A percentile compares a stretch with the other conserved stretches of the same genome.
phyloP scores from a whole-genome alignment of 2,797 vertebrate genomes.

The Heterohyrax brucei region DNA sequence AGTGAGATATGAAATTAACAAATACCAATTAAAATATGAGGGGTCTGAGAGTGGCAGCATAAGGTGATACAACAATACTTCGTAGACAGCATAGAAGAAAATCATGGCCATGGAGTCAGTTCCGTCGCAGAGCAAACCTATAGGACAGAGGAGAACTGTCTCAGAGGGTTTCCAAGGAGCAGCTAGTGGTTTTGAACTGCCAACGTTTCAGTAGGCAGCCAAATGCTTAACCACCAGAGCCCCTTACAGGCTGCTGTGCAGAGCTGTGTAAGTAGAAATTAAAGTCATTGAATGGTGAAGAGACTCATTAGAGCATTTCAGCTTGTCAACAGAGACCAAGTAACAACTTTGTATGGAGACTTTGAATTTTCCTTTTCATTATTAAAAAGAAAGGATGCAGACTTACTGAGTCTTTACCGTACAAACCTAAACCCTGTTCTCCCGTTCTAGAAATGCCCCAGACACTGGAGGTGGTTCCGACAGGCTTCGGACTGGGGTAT shows the following conservation, averaged over 20 bases:
- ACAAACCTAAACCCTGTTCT: not conserved
- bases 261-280: constrained; percentile 18
- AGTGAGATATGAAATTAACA: constrained; percentile 13
- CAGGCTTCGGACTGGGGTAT: not conserved
- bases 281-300: not conserved
- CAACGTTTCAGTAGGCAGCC: too few relatives aligned
- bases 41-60: not conserved
- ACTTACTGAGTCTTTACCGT: not conserved
- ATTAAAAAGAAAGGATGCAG: constrained; percentile 10
- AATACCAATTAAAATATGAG: constrained; percentile 42
- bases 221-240: too few relatives aligned
- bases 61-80: not conserved
- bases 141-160: too few relatives aligned
- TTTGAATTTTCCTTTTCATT: not conserved
- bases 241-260: not conserved
- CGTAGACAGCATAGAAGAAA: not conserved
- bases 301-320: not conserved
- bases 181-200: too few relatives aligned
- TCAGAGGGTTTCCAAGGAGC: too few relatives aligned
- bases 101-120: too few relatives aligned
- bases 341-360: not conserved
- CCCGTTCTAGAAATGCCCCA: not conserved
- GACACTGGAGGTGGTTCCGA: not conserved
- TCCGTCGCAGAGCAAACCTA: too few relatives aligned
- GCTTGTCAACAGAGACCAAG: not conserved